These are phyloP conservation scores for Drosophila atripex DNA, from an alignment of 2,888 invertebrate genomes.

Conservation along the genomic window DNA sequence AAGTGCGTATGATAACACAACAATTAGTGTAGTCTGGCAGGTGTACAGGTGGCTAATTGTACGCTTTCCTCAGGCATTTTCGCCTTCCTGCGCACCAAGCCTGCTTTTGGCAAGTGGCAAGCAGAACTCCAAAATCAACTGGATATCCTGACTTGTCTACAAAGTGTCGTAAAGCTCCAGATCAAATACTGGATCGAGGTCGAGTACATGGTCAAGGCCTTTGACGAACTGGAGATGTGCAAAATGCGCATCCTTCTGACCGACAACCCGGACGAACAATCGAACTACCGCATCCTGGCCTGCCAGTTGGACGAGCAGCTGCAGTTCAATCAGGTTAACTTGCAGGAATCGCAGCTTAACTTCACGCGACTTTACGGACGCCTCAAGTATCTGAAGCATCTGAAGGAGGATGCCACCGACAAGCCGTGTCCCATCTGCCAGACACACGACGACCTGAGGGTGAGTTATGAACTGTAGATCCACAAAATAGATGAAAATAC, in stretches of 20 bases:
- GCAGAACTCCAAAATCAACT: conserved; percentile 56
- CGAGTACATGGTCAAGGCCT: conserved; percentile 85
- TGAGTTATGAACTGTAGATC: conserved; percentile 58
- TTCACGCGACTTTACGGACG: conserved; percentile 85
- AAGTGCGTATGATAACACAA: conserved; percentile 71
- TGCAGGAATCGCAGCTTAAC: conserved; percentile 66
- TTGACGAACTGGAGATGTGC: conserved; percentile 90
- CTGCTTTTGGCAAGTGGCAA: conserved; percentile 38
- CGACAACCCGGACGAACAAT: conserved; percentile 67
- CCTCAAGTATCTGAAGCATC: conserved; percentile 87
- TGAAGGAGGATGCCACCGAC: conserved; percentile 85
- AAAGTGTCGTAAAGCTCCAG: conserved; percentile 86
- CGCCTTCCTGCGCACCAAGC: conserved; percentile 82
- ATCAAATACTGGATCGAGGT: conserved; percentile 83
- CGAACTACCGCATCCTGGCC: conserved; percentile 65
- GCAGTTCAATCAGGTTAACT: conserved; percentile 59
- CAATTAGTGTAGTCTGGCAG: too few relatives aligned
- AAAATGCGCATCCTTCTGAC: conserved; percentile 85
- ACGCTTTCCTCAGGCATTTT: conserved; percentile 78
- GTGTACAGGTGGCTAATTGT: neutral
- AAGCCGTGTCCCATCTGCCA: conserved; percentile 90
- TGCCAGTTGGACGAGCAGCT: conserved; percentile 67
- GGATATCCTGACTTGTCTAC: conserved; percentile 86
- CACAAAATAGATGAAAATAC: neutral
- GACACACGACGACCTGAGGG: conserved; percentile 85